Evolutionary conservation across 1,140 invertebrate species (phyloP).

Genomic region (Hypothenemus hampei): DNA sequence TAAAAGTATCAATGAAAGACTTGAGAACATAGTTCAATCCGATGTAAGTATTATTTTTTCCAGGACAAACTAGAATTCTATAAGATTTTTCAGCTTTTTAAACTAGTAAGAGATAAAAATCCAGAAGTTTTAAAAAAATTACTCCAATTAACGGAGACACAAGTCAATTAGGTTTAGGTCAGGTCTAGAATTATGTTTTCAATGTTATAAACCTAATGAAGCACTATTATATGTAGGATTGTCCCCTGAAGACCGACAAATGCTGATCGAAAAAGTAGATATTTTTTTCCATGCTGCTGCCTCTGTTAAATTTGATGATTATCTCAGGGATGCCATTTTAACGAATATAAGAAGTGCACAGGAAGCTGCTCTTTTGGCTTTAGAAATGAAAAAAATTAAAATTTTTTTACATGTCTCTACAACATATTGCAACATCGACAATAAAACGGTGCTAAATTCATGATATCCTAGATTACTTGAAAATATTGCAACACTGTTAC

Average conservation of each 20-base stretch:
- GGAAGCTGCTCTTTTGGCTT: slow-evolving; percentile 51
- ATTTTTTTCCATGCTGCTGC: slow-evolving; percentile 92
- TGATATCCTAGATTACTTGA: too few species aligned
- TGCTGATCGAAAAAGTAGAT: slow-evolving; percentile 65
- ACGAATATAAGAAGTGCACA: slow-evolving; percentile 53
- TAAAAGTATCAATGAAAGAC: slow-evolving; percentile 49
- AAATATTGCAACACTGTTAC: not conserved
- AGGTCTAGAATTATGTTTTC: not conserved
- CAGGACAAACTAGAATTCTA: not conserved
- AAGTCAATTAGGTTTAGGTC: slow-evolving; percentile 54
- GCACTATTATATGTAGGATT: too few species aligned
- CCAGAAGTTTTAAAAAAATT: slow-evolving; percentile 57
- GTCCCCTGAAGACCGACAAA: slow-evolving; percentile 47
- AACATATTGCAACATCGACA: slow-evolving; percentile 69
- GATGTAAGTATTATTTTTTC: slow-evolving; percentile 26
- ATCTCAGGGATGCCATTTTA: slow-evolving; percentile 55
- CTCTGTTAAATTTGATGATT: slow-evolving; percentile 81
- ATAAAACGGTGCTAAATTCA: slow-evolving; percentile 44
- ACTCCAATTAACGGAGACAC: slow-evolving; percentile 75
- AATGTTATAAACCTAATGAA: too few species aligned
- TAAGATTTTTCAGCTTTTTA: not conserved
- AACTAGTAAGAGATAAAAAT: not conserved
- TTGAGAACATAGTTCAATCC: slow-evolving; percentile 37
- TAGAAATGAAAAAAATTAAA: slow-evolving; percentile 55
- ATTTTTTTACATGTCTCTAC: slow-evolving; percentile 77